Evolutionary conservation across 1,140 invertebrate genomes (phyloP), one percentile per base, ranked within the genome.

Genomic region (Acromyrmex heyeri): DNA sequence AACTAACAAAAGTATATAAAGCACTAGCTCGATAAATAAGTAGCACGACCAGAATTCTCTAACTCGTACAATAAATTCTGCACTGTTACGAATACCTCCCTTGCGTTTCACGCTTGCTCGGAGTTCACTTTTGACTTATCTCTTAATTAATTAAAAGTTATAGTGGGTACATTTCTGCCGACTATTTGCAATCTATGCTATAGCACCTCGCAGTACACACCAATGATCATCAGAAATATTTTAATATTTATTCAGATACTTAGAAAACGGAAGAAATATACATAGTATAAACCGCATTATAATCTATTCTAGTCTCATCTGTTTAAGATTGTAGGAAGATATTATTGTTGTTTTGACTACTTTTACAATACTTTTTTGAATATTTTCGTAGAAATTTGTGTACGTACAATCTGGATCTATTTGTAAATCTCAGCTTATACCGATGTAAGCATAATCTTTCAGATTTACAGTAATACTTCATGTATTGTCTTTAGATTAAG

Each of bases 101-200:
- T 48, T 38, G 79, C 53, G 67, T 67, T 72, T 59, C 67, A 59
- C 55, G 79, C 79, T 82, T 21, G 79, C 79, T n/a, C 53, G 65
- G 38, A 82, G 79, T 82, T 82, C 79, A 82, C 79, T 82, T 82
- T 82, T 38, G 79, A 82, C 79, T 82, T 72, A 70, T 82, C 53
- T 82, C 79, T 82, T 82, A 82, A 82, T 82, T 82, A 82, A 82
- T 82, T 82, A 82, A 82, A 82, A 82, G 79, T 82, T 82, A 59
- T 34, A 59, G 3, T 38, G 24, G 55, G 24, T 82, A 44, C 8
- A 72, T 73, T 82, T 72, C 48, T 50, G 55, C 38, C 53, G 50
- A 82, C 53, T 82, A 38, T 59, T 57, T 27, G 21, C 67, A 48
- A 69, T 57, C 24, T 53, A 48, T 77, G 24, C 16, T n/a, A 3